Evolutionary conservation across 2,113 vertebrate species (phyloP), one percentile per base, ranked within the genome.

Genomic region (Puffinus mauretanicus): DNA sequence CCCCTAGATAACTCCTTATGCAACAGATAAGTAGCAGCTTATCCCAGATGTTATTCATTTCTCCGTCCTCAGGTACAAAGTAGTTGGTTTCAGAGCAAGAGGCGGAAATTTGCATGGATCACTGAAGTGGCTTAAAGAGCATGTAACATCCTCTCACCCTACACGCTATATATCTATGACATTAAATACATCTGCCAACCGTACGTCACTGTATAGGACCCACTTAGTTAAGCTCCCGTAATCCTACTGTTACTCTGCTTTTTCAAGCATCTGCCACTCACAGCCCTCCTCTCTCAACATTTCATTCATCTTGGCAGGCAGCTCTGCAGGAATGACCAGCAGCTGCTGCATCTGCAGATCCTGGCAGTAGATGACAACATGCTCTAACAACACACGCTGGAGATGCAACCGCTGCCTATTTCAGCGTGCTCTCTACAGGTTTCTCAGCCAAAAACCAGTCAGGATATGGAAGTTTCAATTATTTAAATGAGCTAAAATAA

Each of bases 91-190:
- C 52, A 71, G 36, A 76, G 36, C 30, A 62, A 54, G 13, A 3
- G 77, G 29, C 1, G 0, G 40, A 72, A 80, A 72, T 49, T 57
- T 3, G 3, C 27, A 69, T 0, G 0, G 19, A 69, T 61, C 36
- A 69, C 36, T 65, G 24, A 72, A 71, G 21, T 69, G 36, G 36
- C 62, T 57, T 91, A 89, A 82, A 64, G 22, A 57, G 10, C 5
- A 4, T 16, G 6, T 52, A 76, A 69, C n/a, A 79, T 64, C 32
- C n/a, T 85, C 54, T 7, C 6, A 71, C 25, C 6, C 30, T 71
- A 65, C 0, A 2, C 26, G 34, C 25, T 21, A 3, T 30, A 0
- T 14, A 34, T 49, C 25, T 22, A 4, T 34, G 65, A 65, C 15
- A 69, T 46, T 38, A 94, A 84, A 91, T 24, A 42, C 26, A 62